Base-by-base conservation (phyloP, 2,888 invertebrate genomes). In the Trachelus stipa region DNA sequence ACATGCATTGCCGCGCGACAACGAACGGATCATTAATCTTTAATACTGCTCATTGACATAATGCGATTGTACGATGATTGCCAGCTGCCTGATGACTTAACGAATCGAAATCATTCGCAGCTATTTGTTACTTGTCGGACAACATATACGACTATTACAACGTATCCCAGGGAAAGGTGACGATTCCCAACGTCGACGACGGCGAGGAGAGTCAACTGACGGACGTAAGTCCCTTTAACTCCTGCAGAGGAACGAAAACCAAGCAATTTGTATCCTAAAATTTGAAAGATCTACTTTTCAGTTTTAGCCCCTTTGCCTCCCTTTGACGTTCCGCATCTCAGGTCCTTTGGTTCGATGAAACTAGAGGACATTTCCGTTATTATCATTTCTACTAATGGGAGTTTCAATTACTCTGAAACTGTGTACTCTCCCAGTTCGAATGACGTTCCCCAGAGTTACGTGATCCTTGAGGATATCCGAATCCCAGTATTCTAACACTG, bases 91-190 rank as follows among this genome's bases (percentile, higher is more conserved):
- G 56, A 56, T 56, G 23, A 74, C 30, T 37, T 30, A 74, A 74
- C 30, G n/a, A 35, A 37, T 77, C 77, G 69, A 71, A 83, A 82
- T 85, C 73, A 78, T 84, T 88, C 92, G 91, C 95, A 98, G 98
- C 95, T 0, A 94, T 93, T 91, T 96, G 97, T 94, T 89, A 94
- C 88, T 95, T 98, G 91, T 94, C 95, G 89, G 94, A 98, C 92
- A 95, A 98, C 94, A 95, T 98, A 93, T 94, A 96, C 94, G 97
- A 97, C 93, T 99, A 98, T 95, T 93, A 94, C 94, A 97, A 95
- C 95, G 97, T 98, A 91, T 94, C 98, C 90, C 99, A 99, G 95
- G 99, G 99, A 94, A 98, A 98, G 95, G 95, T 95, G 92, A 96
- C 96, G 90, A 98, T 99, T 92, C 98, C 98, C 90, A 96, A 95